Conservation (phyloP, 2,113 vertebrate species). For the Pomatorhinus ruficollis region DNA sequence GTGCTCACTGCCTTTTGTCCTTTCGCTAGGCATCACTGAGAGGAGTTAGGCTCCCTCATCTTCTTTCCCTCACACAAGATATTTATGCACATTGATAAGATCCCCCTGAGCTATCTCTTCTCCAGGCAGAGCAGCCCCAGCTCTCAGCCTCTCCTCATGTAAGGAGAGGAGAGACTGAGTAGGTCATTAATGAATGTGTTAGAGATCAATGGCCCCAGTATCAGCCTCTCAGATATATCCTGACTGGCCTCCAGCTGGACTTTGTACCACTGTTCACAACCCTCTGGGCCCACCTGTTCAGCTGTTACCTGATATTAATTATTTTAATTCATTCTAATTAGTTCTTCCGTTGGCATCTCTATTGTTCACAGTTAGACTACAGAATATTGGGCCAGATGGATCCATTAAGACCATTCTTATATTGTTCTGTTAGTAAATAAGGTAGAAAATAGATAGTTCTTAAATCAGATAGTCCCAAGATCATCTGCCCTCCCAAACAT, state of each 20-base stretch:
- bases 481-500: not conserved
- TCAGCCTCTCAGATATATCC: not conserved
- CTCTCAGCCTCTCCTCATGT: not conserved
- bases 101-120: not conserved
- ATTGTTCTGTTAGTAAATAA: not conserved
- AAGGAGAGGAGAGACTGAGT: not conserved
- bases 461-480: not conserved
- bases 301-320: not conserved
- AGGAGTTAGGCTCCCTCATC: not conserved
- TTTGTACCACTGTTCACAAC: not conserved
- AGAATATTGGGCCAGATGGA: not conserved
- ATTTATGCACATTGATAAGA: not conserved
- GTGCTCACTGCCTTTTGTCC: not conserved
- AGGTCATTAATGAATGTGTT: fast-evolving
- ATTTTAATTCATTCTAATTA: not conserved
- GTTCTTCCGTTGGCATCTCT: not conserved
- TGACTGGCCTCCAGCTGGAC: not conserved
- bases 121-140: not conserved
- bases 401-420: not conserved
- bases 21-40: not conserved
- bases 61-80: not conserved
- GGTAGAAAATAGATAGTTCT: not conserved
- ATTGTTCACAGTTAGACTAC: not conserved
- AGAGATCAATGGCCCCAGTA: not conserved
- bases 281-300: not conserved